phyloP scores from a whole-genome alignment of 35 echinoderm and acorn worm genomes.

The Ophiothrix spiculata region DNA sequence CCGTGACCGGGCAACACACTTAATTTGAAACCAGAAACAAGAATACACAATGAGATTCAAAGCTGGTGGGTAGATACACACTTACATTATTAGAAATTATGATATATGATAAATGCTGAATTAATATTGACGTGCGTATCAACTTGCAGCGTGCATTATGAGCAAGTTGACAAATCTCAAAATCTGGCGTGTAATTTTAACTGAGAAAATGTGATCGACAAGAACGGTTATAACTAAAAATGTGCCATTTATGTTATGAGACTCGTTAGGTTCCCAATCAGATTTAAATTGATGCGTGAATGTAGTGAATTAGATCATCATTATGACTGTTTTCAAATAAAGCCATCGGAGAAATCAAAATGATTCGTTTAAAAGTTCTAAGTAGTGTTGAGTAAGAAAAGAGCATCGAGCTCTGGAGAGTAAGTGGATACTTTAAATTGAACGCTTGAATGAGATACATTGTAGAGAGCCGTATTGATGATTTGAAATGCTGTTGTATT shows the following conservation, averaged over 20 bases:
- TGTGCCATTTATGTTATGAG: not conserved
- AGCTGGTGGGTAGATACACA: not conserved
- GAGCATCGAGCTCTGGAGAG: not conserved
- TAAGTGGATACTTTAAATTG: constrained; percentile 7
- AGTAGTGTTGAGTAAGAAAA: not conserved
- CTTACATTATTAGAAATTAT: not conserved
- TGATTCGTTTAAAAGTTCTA: not conserved
- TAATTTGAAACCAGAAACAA: not conserved
- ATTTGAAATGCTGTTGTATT: not conserved
- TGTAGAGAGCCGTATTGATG: not conserved
- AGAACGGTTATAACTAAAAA: too few relatives aligned
- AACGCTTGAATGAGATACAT: not conserved
- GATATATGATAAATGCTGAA: not conserved
- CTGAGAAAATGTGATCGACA: not conserved
- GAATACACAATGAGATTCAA: not conserved
- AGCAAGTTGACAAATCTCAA: not conserved
- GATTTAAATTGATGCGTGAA: not conserved
- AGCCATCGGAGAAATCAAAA: not conserved
- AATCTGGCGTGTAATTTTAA: not conserved
- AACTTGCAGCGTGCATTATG: not conserved
- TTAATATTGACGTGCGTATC: not conserved
- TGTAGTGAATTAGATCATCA: not conserved
- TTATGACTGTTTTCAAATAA: not conserved
- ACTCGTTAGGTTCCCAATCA: not conserved
- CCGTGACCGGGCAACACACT: too few relatives aligned